phyloP scores from a whole-genome alignment of 2,113 vertebrate genomes.

The Haemorhous mexicanus region DNA sequence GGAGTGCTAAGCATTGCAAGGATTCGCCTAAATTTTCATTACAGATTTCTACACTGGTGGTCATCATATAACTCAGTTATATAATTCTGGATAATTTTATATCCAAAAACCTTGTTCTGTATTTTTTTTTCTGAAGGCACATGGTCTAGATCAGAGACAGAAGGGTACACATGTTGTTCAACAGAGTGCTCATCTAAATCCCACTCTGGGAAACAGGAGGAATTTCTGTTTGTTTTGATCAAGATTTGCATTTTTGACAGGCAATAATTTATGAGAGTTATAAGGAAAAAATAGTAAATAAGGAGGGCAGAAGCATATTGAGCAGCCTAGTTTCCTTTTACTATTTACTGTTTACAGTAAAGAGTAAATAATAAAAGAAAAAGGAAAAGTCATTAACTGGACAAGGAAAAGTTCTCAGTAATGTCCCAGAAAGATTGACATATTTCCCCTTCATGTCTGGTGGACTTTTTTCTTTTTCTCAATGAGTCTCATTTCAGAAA shows the following conservation, averaged over 20 bases:
- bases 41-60: neutral
- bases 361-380: neutral
- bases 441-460: neutral
- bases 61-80: neutral
- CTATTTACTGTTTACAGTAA: neutral
- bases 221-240: neutral
- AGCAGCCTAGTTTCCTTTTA: neutral
- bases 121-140: neutral
- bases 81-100: neutral
- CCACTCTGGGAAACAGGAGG: neutral
- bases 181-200: neutral
- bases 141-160: neutral
- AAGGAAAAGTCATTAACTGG: neutral
- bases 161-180: neutral
- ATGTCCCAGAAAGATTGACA: neutral
- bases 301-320: neutral
- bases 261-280: neutral
- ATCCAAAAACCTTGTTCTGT: neutral
- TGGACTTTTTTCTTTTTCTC: neutral
- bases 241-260: neutral
- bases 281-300: neutral
- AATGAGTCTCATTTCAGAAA: rapidly evolving
- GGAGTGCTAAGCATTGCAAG: neutral
- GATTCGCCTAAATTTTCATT: neutral
- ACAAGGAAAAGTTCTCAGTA: neutral